Base-by-base conservation (phyloP, 2,113 vertebrate genomes). In the Athene cunicularia region DNA sequence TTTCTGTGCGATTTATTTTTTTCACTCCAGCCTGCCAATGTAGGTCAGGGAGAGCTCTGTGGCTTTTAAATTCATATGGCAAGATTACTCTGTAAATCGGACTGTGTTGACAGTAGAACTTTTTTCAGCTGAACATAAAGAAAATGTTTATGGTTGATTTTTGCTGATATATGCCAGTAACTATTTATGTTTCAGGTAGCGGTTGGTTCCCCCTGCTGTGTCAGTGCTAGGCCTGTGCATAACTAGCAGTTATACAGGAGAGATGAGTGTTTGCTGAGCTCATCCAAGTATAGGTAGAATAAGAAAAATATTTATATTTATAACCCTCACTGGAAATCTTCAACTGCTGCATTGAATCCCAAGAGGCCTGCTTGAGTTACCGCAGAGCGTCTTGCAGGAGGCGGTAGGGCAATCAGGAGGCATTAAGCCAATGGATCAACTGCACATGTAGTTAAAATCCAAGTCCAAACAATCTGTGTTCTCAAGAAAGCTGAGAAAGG, bases 51-150 rank as follows among this genome's bases (percentile, higher is more conserved):
- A 93, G 88, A 88, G 81, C 53, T 96, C 93, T 94, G 50, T 85
- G 87, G 76, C 67, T 95, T 79, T 90, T 59, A 49, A 94, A 84
- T 80, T 91, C 80, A 67, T 91, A 93, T 89, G 79, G 74, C 73
- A 72, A 95, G 86, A 96, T 96, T 94, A 94, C 60, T 41, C 63
- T 47, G 28, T 96, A 93, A 94, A 87, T 98, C 60, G 45, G 88
- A 83, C 86, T 93, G 20, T 84, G 93, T 83, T 93, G 64, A n/a
- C 53, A 41, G 53, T 50, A 70, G 41, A 60, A 43, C 12, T 93
- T 94, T 96, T 96, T 95, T 66, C 80, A 81, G 49, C 91, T 91
- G 77, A 80, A 90, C 91, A 88, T 88, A 94, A 94, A 72, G 73
- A 81, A 58, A 93, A 59, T 62, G 24, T 81, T 91, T 89, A 80